Evolutionary conservation across 2,113 vertebrate genomes (phyloP), one percentile per base, ranked within the genome.

Genomic region (Leptodactylus fuscus): DNA sequence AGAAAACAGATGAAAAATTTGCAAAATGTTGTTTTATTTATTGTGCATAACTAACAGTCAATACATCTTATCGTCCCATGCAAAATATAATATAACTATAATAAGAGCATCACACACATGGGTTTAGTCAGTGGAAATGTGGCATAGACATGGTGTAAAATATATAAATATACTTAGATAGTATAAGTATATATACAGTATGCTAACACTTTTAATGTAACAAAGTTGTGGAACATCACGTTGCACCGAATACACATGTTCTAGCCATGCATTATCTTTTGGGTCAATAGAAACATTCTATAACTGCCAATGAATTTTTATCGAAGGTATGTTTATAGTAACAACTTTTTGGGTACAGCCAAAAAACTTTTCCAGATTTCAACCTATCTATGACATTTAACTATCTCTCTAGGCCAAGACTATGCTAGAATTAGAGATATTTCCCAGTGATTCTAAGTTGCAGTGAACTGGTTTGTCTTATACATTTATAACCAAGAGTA

Each of bases 21-120:
- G 89, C 84, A 24, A 83, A 90, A 91, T 87, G 76, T 27, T 88
- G 88, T 74, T 91, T 93, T 93, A 91, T 91, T 93, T 93, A 91
- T 90, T 93, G 87, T 80, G 69, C 69, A 36, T 89, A 88, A 24
- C 88, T 82, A 90, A 86, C 76, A 90, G 46, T 89, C 88, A 85
- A 83, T 87, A 80, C 20, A 70, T 75, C 11, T 87, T 88, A 49
- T 62, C 79, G 15, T 85, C 88, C 89, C 87, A 88, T 86, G 87
- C 88, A 90, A 89, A 81, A 85, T 88, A 69, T 18, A 86, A 81
- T 75, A 87, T 15, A 67, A 32, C 83, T 88, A 88, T 71, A 90
- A 49, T 29, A 91, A 88, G 89, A 90, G 73, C 58, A 85, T 73
- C 48, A 73, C 76, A 85, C 83, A 69, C 41, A 84, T 32, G 38